phyloP scores from a whole-genome alignment of 2,113 vertebrate genomes.

The Podiceps cristatus region DNA sequence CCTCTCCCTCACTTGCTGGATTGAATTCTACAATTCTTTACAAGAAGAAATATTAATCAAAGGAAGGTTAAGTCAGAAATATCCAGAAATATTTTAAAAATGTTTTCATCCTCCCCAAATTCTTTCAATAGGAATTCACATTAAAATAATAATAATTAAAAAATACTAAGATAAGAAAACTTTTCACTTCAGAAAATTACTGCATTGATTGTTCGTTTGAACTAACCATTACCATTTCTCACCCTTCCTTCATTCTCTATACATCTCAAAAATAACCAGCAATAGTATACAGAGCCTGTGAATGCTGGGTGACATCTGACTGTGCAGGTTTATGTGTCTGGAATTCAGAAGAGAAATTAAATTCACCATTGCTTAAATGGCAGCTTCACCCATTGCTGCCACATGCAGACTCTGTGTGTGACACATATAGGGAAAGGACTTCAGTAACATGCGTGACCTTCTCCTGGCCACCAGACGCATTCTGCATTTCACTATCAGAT shows the following conservation, averaged over 20 bases:
- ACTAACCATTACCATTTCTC: not conserved
- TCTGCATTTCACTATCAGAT: not conserved
- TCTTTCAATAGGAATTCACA: not conserved
- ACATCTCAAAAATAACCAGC: not conserved
- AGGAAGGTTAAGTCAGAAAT: not conserved
- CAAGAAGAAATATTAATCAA: not conserved
- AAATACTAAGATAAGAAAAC: not conserved
- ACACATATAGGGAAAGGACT: not conserved
- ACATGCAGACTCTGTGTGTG: not conserved
- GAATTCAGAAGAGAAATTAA: not conserved
- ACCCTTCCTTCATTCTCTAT: not conserved
- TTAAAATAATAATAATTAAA: not conserved
- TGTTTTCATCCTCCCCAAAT: not conserved
- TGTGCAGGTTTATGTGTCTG: not conserved
- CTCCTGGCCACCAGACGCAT: not conserved
- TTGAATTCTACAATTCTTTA: not conserved
- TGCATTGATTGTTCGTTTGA: not conserved
- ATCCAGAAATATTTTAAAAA: not conserved
- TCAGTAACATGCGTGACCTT: not conserved
- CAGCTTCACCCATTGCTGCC: not conserved
- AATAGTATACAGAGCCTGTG: not conserved
- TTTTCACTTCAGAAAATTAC: not conserved
- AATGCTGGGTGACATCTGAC: fast-evolving
- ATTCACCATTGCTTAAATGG: not conserved
- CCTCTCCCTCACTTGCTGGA: not conserved